Conservation (phyloP, 2,113 vertebrate genomes). For the Arenaria interpres region DNA sequence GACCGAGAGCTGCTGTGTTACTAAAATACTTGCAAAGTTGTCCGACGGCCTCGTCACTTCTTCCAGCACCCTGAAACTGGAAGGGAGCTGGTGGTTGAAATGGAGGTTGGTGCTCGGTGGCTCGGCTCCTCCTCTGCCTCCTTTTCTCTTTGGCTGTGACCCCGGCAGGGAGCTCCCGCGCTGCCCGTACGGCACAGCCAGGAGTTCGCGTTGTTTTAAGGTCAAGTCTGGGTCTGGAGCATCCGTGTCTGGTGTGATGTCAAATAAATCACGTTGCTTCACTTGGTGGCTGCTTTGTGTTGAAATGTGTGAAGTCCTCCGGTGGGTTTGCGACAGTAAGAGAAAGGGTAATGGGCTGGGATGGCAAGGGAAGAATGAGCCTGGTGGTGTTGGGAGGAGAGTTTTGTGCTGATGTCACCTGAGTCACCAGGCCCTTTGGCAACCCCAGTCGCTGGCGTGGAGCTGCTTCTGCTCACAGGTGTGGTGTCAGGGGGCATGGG, state of each 20-base stretch:
- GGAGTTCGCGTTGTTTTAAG: slow-evolving; percentile 17
- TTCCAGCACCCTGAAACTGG: neutral
- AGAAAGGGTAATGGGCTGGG: neutral
- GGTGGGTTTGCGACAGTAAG: neutral
- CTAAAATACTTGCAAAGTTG: neutral
- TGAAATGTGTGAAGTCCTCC: neutral
- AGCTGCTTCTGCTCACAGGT: neutral
- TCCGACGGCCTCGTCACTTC: neutral
- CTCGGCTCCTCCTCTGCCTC: neutral
- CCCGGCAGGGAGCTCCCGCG: neutral
- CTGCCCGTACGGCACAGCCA: slow-evolving; percentile 1
- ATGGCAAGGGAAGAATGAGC: neutral
- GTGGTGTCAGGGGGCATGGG: neutral
- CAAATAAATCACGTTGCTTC: slow-evolving; percentile 54
- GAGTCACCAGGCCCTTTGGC: neutral
- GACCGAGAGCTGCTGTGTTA: neutral
- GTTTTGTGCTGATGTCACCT: neutral
- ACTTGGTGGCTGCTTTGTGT: slow-evolving; percentile 36
- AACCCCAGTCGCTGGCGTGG: accelerated
- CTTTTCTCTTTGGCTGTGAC: neutral
- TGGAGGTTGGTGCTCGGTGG: neutral
- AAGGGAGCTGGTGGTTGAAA: neutral
- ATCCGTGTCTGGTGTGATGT: slow-evolving; percentile 19
- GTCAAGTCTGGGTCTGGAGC: slow-evolving; percentile 21
- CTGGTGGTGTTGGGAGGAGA: neutral